Evolutionary conservation across 2,888 invertebrate species (phyloP), one percentile per base, ranked within the genome.

Genomic region (Meliscaeva auricollis): DNA sequence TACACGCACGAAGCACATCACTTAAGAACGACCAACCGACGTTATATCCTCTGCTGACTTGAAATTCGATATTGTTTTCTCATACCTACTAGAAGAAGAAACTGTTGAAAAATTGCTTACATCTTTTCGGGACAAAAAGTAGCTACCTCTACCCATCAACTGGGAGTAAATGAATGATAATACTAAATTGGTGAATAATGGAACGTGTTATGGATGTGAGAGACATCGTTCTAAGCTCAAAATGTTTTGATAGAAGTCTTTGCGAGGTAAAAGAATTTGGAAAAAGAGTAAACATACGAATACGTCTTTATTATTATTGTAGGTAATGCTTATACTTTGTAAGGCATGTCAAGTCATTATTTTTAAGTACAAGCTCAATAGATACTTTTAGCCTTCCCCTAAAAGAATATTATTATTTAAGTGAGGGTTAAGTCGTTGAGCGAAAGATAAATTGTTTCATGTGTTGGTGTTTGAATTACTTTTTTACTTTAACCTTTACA

Each of bases 1-100:
- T 44, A 62, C 44, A 44, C 17, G 32, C 17, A 64, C 48, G 64
- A 41, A 66, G 11, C 17, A 1, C n/a, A 22, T 22, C 22, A 58
- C 26, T 4, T n/a, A n/a, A 56, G 20, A 17, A 22, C 11, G 9
- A 38, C 46, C 26, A 4, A 26, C 26, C 26, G 26, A 26, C 26
- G 26, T 26, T 26, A 17, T 44, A 17, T 44, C 15, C 60, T 15
- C 2, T 62, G 32, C 26, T 26, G 26, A 13, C 8, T 32, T 54
- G 54, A 48, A 58, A 56, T 56, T 56, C 48, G 20, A 72, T 78
- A 78, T 72, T 66, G 20, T 46, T 66, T 72, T 41, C 56, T 17
- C 78, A 72, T n/a, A 50, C 3, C 3, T 22, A 41, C 13, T 1
- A n/a, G 4, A 46, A 46, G 1, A n/a, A n/a, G 11, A 20, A 30